These are phyloP conservation scores for Diarsia dahlii DNA, from an alignment of 2,888 invertebrate species.

Conservation along the genomic window DNA sequence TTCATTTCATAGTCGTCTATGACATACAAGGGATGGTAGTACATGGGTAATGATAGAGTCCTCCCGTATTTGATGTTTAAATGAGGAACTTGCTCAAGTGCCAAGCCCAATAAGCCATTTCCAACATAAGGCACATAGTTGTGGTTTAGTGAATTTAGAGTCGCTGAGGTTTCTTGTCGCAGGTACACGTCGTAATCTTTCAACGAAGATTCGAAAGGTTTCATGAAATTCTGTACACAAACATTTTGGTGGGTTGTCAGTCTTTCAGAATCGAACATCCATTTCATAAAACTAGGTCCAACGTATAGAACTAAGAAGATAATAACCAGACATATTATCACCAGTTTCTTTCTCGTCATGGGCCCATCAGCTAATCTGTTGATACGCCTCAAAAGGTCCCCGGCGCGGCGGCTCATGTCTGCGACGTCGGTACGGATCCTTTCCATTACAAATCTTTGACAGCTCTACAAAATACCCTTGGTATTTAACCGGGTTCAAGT, in stretches of 20 bases:
- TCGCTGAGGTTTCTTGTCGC: slow-evolving; percentile 89
- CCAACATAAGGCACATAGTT: slow-evolving; percentile 94
- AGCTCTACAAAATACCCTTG: slow-evolving; percentile 31
- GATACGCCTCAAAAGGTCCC: slow-evolving; percentile 85
- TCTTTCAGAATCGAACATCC: slow-evolving; percentile 90
- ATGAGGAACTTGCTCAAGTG: slow-evolving; percentile 91
- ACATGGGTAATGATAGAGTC: slow-evolving; percentile 92
- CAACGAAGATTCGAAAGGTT: slow-evolving; percentile 91
- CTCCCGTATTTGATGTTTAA: slow-evolving; percentile 93
- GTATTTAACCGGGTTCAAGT: slow-evolving; percentile 65
- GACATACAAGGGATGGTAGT: slow-evolving; percentile 92
- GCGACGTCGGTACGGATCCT: slow-evolving; percentile 77
- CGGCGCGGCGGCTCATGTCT: slow-evolving; percentile 87
- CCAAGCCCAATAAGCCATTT: slow-evolving; percentile 93
- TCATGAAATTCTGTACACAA: slow-evolving; percentile 93
- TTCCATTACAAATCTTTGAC: slow-evolving; percentile 80
- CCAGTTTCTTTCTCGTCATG: slow-evolving; percentile 87
- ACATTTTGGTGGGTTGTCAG: slow-evolving; percentile 88
- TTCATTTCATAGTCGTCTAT: slow-evolving; percentile 89
- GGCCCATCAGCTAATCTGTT: slow-evolving; percentile 88
- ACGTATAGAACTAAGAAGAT: slow-evolving; percentile 92
- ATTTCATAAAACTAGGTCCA: slow-evolving; percentile 92
- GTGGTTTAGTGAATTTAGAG: slow-evolving; percentile 87
- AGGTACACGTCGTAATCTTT: slow-evolving; percentile 93
- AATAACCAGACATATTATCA: slow-evolving; percentile 88